Percentiles rank a stretch among this genome's conserved stretches.
Evolutionary conservation across 2,113 vertebrate species (phyloP).

Genomic region (Syngnathus scovelli): DNA sequence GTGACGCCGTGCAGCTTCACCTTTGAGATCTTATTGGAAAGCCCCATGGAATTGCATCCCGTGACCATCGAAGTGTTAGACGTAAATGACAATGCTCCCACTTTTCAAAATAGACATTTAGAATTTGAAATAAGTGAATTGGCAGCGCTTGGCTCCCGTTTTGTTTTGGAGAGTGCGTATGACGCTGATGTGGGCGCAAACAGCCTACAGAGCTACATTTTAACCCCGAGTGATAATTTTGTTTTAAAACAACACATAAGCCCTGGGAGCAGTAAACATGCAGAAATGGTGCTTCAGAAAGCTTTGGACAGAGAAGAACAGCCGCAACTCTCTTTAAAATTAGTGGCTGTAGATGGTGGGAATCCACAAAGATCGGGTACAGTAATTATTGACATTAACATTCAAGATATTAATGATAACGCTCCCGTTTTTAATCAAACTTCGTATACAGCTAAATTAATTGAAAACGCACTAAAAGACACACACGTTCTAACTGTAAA

Average conservation of each 20-base stretch:
- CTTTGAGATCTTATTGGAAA: slow-evolving; percentile 63
- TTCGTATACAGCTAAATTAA: slow-evolving; percentile 20
- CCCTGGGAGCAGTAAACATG: slow-evolving; percentile 25
- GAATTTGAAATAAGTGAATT: slow-evolving; percentile 51
- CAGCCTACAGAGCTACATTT: slow-evolving; percentile 21
- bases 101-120: slow-evolving; percentile 22
- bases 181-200: slow-evolving; percentile 48
- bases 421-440: slow-evolving; percentile 36
- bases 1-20: slow-evolving; percentile 52
- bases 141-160: slow-evolving; percentile 10
- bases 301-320: slow-evolving; percentile 59
- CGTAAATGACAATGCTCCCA: slow-evolving; percentile 53
- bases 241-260: slow-evolving; percentile 34
- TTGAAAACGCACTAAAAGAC: slow-evolving; percentile 17
- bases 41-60: slow-evolving; percentile 54
- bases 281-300: slow-evolving; percentile 58
- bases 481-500: slow-evolving; percentile 26
- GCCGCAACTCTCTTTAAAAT: slow-evolving; percentile 26
- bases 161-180: slow-evolving; percentile 35
- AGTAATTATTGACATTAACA: slow-evolving; percentile 45
- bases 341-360: slow-evolving; percentile 55
- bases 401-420: slow-evolving; percentile 50
- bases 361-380: slow-evolving; percentile 51
- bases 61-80: slow-evolving; percentile 53
- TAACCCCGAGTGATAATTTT: slow-evolving; percentile 46